These are phyloP conservation scores for Lytechinus variegatus DNA, from an alignment of 35 echinoderm and acorn worm species.

Conservation along the genomic window DNA sequence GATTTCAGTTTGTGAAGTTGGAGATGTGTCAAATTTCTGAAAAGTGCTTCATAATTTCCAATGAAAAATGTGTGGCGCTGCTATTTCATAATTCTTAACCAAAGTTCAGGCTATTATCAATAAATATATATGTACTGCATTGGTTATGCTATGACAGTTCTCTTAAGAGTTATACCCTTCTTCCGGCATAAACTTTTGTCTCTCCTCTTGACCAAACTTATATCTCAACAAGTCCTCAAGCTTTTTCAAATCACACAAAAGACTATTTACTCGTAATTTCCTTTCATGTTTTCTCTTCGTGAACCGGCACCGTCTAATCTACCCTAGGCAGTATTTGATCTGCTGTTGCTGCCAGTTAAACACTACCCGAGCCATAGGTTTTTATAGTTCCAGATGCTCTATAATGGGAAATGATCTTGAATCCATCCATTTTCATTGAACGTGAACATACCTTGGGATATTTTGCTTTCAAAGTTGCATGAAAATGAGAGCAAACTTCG, in stretches of 20 bases:
- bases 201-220: background rate
- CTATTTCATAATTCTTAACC: background rate
- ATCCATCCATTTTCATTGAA: background rate
- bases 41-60: background rate
- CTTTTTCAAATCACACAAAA: background rate
- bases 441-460: conserved; percentile 20
- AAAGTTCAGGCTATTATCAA: background rate
- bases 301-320: conserved; percentile 4
- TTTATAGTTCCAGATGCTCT: background rate
- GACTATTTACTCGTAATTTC: conserved; percentile 19
- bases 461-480: conserved; percentile 17
- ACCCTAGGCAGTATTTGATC: conserved; percentile 51
- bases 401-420: background rate
- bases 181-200: background rate
- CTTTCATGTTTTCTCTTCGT: conserved; percentile 3
- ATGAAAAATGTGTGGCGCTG: background rate
- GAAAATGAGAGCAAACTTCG: background rate
- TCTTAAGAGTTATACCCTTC: background rate
- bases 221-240: background rate
- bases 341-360: conserved; percentile 49
- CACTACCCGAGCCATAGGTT: background rate
- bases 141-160: background rate
- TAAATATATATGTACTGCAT: background rate
- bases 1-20: too few species aligned
- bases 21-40: background rate